Conservation (phyloP, 2,888 invertebrate genomes). For the Troides helena region DNA sequence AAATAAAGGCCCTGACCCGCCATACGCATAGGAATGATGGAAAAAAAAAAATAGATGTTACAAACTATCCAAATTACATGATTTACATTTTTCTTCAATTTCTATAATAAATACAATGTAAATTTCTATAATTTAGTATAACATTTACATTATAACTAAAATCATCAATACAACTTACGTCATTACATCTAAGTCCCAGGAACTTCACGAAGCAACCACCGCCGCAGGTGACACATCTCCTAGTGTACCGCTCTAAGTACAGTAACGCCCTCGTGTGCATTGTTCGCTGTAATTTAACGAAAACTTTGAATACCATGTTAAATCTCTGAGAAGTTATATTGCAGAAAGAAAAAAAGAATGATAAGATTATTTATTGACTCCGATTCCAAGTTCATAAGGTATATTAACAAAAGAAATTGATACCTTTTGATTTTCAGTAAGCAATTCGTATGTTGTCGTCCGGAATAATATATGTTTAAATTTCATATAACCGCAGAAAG, state of each 20-base stretch:
- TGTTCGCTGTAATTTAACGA: constrained; percentile 62
- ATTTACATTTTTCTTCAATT: too few species aligned
- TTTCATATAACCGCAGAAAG: constrained; percentile 82
- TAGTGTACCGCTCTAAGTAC: constrained; percentile 80
- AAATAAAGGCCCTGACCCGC: too few species aligned
- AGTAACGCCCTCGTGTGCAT: constrained; percentile 80
- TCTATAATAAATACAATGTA: too few species aligned
- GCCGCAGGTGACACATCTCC: constrained; percentile 80
- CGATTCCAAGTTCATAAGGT: not conserved
- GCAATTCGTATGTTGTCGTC: constrained; percentile 81
- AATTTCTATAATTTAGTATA: too few species aligned
- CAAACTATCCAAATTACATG: too few species aligned
- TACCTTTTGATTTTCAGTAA: constrained; percentile 82
- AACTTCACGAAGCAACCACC: constrained; percentile 74
- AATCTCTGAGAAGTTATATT: too few species aligned
- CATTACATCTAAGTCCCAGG: constrained; percentile 59
- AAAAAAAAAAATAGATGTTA: too few species aligned
- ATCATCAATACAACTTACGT: constrained; percentile 41
- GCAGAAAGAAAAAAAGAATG: too few species aligned
- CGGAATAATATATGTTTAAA: constrained; percentile 80
- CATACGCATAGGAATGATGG: too few species aligned
- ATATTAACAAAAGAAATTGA: not conserved
- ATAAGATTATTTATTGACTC: too few species aligned
- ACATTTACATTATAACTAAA: too few species aligned
- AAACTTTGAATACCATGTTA: not conserved